Evolutionary conservation across 2,113 vertebrate genomes (phyloP), one percentile per base, ranked within the genome.

Genomic region (Thalassarche chlororhynchos): DNA sequence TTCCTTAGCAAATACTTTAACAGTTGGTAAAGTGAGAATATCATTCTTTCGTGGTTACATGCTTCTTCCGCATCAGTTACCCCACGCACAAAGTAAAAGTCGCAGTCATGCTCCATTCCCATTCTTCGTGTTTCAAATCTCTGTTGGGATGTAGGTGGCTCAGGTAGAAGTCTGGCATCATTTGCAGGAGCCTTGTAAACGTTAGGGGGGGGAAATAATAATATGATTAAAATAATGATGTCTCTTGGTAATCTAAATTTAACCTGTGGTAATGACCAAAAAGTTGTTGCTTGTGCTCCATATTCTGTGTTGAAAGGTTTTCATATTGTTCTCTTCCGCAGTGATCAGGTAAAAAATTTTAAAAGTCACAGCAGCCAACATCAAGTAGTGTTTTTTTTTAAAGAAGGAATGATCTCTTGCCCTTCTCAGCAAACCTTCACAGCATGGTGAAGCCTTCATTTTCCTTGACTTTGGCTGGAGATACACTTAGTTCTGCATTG

Each of bases 291-390:
- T 44, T 66, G 23, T 40, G 4, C 26, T 92, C 17, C 4, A 1
- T 58, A 16, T 58, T 74, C 54, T 44, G 13, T 32, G 8, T 6
- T 46, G 31, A 58, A 66, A 46, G 4, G 5, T 61, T 86, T 66
- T 72, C 12, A 9, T 78, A 4, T 12, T 44, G 6, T 24, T 77
- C 20, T 77, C n/a, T 74, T 70, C 19, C 1, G 2, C 0, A 1
- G 21, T n/a, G 20, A 52, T 32, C 36, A 25, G 9, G 5, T 65
- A 69, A 65, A 8, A 54, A 36, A 47, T 70, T 78, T 77, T 69
- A 55, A 78, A 76, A 87, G 4, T 12, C 19, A 36, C 17, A 54
- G 40, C 23, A 86, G 31, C 19, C 64, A 65, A 15, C 25, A 54
- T 58, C 19, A 65, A 47, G 7, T 13, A 46, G 32, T n/a, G 4